Evolutionary conservation across 2,888 invertebrate genomes (phyloP).

Genomic region (Cerastis rubricosa): DNA sequence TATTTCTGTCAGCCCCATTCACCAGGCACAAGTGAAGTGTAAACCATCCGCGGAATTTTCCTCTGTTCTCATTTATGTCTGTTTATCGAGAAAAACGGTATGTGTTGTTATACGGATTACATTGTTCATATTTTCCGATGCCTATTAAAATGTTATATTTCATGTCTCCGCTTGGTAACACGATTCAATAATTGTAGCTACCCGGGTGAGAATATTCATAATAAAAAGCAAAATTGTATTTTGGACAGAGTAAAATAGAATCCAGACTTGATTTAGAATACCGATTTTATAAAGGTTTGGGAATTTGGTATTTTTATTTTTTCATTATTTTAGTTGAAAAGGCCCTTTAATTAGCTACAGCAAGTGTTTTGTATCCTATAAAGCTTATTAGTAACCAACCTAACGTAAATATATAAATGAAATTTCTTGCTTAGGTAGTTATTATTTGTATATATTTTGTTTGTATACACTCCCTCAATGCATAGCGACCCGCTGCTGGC

Average conservation of each 20-base stretch:
- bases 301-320: constrained; percentile 16
- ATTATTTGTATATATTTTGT: too few relatives aligned
- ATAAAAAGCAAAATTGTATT: constrained; percentile 33
- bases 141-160: constrained; percentile 15
- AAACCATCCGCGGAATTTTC: constrained; percentile 52
- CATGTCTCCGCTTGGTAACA: constrained; percentile 22
- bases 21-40: constrained; percentile 45
- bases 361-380: not conserved
- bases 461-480: too few relatives aligned
- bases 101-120: constrained; percentile 29
- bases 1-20: constrained; percentile 54
- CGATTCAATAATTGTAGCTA: constrained; percentile 20
- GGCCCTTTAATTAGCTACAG: constrained; percentile 1
- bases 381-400: too few relatives aligned
- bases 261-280: constrained; percentile 13
- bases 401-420: not conserved
- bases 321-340: constrained; percentile 21
- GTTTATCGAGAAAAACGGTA: constrained; percentile 16
- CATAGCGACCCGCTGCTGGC: too few relatives aligned
- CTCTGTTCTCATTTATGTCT: constrained; percentile 25
- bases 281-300: constrained; percentile 18
- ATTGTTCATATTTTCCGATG: constrained; percentile 25
- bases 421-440: not conserved
- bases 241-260: constrained; percentile 18
- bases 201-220: constrained; percentile 31